Evolutionary conservation across 2,113 vertebrate genomes (phyloP).

Genomic region (Atherinomorus stipes): DNA sequence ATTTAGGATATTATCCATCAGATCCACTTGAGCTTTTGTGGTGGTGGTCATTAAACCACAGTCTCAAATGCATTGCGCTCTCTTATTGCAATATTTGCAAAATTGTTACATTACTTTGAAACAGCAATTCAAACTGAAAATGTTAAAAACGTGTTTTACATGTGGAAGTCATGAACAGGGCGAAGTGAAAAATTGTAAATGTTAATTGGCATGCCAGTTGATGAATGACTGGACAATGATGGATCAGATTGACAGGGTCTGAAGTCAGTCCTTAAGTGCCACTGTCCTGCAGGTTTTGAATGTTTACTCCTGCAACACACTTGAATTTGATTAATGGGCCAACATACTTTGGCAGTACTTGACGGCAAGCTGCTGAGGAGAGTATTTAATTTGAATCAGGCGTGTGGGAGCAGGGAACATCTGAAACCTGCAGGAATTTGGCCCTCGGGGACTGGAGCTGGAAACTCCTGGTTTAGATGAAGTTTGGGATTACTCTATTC

Average conservation of each 20-base stretch:
- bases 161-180: not conserved
- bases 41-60: constrained; percentile 43
- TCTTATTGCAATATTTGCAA: too few relatives aligned
- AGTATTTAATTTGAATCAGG: too few relatives aligned
- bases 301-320: too few relatives aligned
- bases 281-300: too few relatives aligned
- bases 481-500: too few relatives aligned
- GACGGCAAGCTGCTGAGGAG: too few relatives aligned
- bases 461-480: too few relatives aligned
- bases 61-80: constrained; percentile 4
- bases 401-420: too few relatives aligned
- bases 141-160: not conserved
- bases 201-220: not conserved
- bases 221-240: constrained; percentile 1
- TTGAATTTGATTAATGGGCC: too few relatives aligned
- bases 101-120: not conserved
- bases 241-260: not conserved
- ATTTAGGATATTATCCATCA: constrained; percentile 50
- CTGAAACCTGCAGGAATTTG: too few relatives aligned
- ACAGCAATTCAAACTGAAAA: constrained; percentile 2
- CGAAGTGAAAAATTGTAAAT: not conserved
- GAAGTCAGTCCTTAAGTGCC: not conserved
- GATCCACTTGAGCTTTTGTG: constrained; percentile 41
- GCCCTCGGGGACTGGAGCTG: too few relatives aligned
- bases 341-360: too few relatives aligned